A percentile compares a stretch with the other conserved stretches of the same genome.
These are phyloP conservation scores for Champsocephalus gunnari DNA, from an alignment of 2,797 vertebrate species.

Conservation along the genomic window DNA sequence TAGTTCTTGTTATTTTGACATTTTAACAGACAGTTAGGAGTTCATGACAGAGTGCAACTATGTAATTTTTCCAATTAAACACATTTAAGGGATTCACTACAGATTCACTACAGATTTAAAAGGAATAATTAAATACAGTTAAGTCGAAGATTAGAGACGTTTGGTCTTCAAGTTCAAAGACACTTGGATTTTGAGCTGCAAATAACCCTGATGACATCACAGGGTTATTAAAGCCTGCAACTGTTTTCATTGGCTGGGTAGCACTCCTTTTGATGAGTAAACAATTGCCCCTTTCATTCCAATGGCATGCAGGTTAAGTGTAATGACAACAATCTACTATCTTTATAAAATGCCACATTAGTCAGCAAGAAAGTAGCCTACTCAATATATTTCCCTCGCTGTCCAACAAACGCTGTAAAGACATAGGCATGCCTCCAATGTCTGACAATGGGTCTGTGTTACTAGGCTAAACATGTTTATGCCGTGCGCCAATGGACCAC, in stretches of 20 bases:
- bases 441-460: background rate
- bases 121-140: background rate
- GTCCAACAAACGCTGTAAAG: background rate
- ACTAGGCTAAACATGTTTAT: no score
- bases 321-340: background rate
- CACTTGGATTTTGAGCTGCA: background rate
- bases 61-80: background rate
- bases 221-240: background rate
- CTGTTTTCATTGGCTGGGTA: background rate
- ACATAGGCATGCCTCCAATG: background rate
- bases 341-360: no score
- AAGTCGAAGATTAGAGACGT: no score
- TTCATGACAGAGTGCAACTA: background rate
- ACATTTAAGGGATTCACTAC: background rate
- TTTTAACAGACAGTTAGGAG: background rate
- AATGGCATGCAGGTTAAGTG: background rate
- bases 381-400: background rate
- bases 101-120: background rate
- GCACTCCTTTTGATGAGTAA: background rate
- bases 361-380: background rate
- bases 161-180: background rate
- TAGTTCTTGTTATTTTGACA: background rate
- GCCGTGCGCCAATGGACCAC: no score
- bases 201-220: background rate
- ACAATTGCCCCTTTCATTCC: background rate